A percentile compares a stretch with the other conserved stretches of the same genome.
These are phyloP conservation scores for Sebastes kiyomatsui DNA, from an alignment of 2,797 vertebrate species.

Conservation along the genomic window DNA sequence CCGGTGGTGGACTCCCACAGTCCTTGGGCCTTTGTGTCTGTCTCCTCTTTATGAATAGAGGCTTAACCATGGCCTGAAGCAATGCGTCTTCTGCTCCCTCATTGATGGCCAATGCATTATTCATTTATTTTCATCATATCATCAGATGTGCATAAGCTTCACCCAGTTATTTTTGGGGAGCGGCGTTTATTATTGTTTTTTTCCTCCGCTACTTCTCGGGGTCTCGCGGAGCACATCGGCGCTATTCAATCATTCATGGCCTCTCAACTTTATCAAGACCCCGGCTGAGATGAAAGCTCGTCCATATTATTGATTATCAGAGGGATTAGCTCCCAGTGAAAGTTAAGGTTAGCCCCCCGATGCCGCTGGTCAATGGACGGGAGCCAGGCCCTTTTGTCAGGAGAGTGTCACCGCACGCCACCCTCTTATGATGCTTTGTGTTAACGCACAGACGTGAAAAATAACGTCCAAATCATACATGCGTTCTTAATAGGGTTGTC, in stretches of 20 bases:
- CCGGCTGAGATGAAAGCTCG: constrained; percentile 70
- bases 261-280: constrained; percentile 68
- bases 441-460: constrained; percentile 1
- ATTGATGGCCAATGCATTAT: constrained; percentile 86
- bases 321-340: constrained; percentile 72
- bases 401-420: constrained; percentile 62
- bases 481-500: neutral
- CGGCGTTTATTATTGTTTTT: constrained; percentile 41
- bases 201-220: constrained; percentile 44
- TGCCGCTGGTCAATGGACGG: constrained; percentile 55
- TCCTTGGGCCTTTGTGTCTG: constrained; percentile 83
- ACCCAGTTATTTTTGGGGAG: constrained; percentile 68
- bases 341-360: constrained; percentile 69
- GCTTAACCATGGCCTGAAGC: constrained; percentile 83
- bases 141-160: constrained; percentile 81
- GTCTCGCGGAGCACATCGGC: constrained; percentile 37
- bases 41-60: constrained; percentile 82
- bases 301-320: constrained; percentile 79
- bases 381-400: constrained; percentile 45
- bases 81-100: constrained; percentile 81
- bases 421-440: constrained; percentile 59
- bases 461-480: constrained; percentile 37
- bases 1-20: constrained; percentile 80
- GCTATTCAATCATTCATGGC: constrained; percentile 65
- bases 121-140: constrained; percentile 85